Evolutionary conservation across 2,888 invertebrate genomes (phyloP), one percentile per base, ranked within the genome.

Genomic region (Drosophila affinis): DNA sequence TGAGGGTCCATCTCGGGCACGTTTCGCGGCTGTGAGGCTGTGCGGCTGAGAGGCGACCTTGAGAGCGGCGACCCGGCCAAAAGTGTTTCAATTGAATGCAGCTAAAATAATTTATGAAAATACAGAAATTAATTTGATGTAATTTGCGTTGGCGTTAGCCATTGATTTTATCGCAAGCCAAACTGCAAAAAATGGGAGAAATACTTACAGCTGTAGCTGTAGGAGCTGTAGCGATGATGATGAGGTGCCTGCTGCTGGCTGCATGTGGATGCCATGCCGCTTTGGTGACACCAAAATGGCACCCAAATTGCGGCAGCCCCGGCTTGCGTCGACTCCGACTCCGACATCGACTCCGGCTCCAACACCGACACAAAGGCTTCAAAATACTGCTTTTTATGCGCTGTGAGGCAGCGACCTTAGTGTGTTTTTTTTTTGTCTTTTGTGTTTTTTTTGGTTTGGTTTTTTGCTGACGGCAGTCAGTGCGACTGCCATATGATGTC

Each of bases 61-160:
- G 54, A 34, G 55, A 24, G 24, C 24, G 69, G 72, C 72, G 69
- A 69, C 49, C 64, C 44, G 63, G 62, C 62, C 60, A 68, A 81
- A 84, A 79, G 75, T 83, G 75, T 84, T 87, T 87, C 75, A 84
- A 84, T 84, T 76, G 77, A 79, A 85, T 85, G 81, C 84, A 79
- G 78, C 56, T 10, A 58, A 61, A 79, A 75, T 72, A 76, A 67
- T 67, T 72, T 62, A 73, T 82, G 58, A 69, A 73, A 76, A 77
- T 70, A 76, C 75, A 73, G 77, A 77, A 82, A 82, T 81, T 78
- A 82, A 82, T 78, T 73, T 78, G 71, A 74, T 82, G 78, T 82
- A 78, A 77, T 85, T 71, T 79, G 87, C 87, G 84, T 84, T 83
- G 84, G 83, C 81, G 83, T 84, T 77, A 12, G 71, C 64, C 60